Evolutionary conservation across 2,888 invertebrate genomes (phyloP), one percentile per base, ranked within the genome.

Genomic region (Nebria salina): DNA sequence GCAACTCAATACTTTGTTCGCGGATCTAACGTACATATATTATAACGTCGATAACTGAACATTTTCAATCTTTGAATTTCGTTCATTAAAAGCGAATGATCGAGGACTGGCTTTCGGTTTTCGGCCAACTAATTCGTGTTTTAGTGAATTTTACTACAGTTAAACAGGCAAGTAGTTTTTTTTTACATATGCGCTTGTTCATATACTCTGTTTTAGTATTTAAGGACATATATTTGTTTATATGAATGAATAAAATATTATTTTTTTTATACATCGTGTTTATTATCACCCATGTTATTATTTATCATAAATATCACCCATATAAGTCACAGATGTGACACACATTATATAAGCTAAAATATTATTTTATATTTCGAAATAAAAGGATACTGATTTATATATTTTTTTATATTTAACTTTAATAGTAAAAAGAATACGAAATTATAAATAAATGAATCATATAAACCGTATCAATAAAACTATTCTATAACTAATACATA

Each of bases 1-100:
- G 78, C 78, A 66, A 79, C 76, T 81, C 81, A 81, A 81, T 81
- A 81, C 76, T 73, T 34, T 65, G 64, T 43, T 43, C 43, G 74
- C 75, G 42, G 34, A 34, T 34, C 34, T 34, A 34, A 70, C 34
- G 25, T 34, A 26, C 42, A 26, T 43, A n/a, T 26, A 68, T 68
- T 13, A 54, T 54, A 54, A 54, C 54, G 54, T 54, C 54, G 54
- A 54, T 54, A 54, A 54, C 54, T 54, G 54, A 54, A 54, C 54
- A 8, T 54, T 11, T 8, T 8, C 2, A 11, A 8, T 54, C 54
- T 54, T 34, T 11, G 8, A 54, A 7, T 54, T 54, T 54, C 7
- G 54, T 54, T 54, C 4, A 54, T 54, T 54, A 54, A 54, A 0
- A 8, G 54, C 54, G 54, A 54, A 54, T 54, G 54, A 54, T 54